These are phyloP conservation scores for Ceramica pisi DNA, from an alignment of 2,888 invertebrate genomes.

Conservation along the genomic window DNA sequence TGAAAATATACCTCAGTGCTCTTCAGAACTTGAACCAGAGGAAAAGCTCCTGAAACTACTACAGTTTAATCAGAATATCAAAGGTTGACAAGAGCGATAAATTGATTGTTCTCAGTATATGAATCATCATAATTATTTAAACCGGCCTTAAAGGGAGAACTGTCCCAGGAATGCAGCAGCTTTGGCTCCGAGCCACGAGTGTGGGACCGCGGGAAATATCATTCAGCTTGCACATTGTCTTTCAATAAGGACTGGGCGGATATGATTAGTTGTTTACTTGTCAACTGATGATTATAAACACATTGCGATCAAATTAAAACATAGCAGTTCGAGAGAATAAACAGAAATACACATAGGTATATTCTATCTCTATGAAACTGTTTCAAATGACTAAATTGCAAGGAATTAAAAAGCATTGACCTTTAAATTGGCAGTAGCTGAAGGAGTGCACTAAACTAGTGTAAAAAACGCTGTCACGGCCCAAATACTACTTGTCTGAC, in stretches of 20 bases:
- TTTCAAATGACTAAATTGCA: slow-evolving; percentile 20
- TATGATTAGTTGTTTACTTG: slow-evolving; percentile 60
- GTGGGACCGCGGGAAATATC: slow-evolving; percentile 74
- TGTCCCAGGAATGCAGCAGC: slow-evolving; percentile 76
- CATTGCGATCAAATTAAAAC: slow-evolving; percentile 43
- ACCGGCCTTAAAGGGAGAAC: slow-evolving; percentile 75
- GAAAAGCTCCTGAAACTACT: slow-evolving; percentile 8
- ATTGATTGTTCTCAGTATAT: slow-evolving; percentile 57
- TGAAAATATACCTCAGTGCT: slow-evolving; percentile 16
- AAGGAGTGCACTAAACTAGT: slow-evolving; percentile 17
- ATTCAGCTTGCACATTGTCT: slow-evolving; percentile 79
- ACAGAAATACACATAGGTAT: neutral
- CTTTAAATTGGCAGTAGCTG: slow-evolving; percentile 41
- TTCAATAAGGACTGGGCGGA: slow-evolving; percentile 64
- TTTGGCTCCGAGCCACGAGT: slow-evolving; percentile 81
- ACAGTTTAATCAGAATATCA: slow-evolving; percentile 17
- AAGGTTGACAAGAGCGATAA: slow-evolving; percentile 20
- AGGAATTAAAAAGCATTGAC: slow-evolving; percentile 32
- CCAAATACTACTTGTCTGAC: slow-evolving; percentile 30
- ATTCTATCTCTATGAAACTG: slow-evolving; percentile 15
- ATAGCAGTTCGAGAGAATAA: slow-evolving; percentile 23
- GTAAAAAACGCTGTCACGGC: slow-evolving; percentile 16
- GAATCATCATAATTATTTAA: slow-evolving; percentile 72
- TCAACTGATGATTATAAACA: slow-evolving; percentile 43
- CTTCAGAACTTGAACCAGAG: slow-evolving; percentile 4